phyloP scores from a whole-genome alignment of 2,888 invertebrate species.

The Shargacucullia verbasci region DNA sequence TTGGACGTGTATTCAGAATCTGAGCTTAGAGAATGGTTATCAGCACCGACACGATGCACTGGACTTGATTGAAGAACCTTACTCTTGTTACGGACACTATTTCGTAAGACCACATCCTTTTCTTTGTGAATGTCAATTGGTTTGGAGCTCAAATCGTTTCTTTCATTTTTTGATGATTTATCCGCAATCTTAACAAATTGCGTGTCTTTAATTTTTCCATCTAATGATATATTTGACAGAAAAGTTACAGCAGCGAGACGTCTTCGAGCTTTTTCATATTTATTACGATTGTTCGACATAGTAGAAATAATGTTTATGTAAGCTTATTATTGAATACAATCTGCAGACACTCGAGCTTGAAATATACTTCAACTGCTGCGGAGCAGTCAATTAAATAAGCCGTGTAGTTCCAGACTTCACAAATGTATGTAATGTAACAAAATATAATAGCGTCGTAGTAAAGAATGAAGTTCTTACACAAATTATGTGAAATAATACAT shows the following conservation, averaged over 20 bases:
- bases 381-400: too few species aligned
- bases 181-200: conserved; percentile 74
- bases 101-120: conserved; percentile 64
- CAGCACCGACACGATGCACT: conserved; percentile 69
- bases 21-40: conserved; percentile 91
- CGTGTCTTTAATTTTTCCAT: conserved; percentile 95
- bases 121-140: conserved; percentile 66
- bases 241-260: conserved; percentile 97
- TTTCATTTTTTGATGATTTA: conserved; percentile 69
- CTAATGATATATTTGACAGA: conserved; percentile 97
- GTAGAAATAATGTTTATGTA: conserved; percentile 38
- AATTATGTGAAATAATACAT: too few species aligned
- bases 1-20: conserved; percentile 92
- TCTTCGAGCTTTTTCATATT: conserved; percentile 92
- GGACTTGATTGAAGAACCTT: conserved; percentile 78
- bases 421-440: too few species aligned
- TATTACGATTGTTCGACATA: conserved; percentile 80
- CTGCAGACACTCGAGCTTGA: conserved; percentile 2
- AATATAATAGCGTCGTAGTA: too few species aligned
- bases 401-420: too few species aligned
- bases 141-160: conserved; percentile 65
- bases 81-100: conserved; percentile 75
- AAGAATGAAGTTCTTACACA: too few species aligned
- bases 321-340: conserved; percentile 16
- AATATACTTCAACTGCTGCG: not conserved